A percentile compares a stretch with the other conserved stretches of the same genome.
Conservation (phyloP, 1,140 invertebrate species). For the Drosophila pachea region DNA sequence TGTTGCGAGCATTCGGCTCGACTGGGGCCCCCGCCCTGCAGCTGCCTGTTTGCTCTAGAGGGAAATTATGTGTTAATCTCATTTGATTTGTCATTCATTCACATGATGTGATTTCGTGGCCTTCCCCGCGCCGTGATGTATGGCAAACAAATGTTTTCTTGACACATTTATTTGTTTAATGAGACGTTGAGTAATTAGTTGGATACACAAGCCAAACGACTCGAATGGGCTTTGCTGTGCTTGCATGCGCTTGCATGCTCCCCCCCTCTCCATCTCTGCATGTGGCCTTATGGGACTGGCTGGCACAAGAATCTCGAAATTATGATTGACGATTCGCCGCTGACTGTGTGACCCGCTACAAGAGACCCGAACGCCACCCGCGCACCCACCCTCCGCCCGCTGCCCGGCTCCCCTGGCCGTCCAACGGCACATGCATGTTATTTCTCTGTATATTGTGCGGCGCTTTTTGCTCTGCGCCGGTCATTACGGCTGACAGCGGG, state of each 20-base stretch:
- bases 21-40: too few relatives aligned
- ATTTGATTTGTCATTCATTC: constrained; percentile 73
- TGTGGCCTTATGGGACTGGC: neutral
- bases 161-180: constrained; percentile 77
- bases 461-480: constrained; percentile 64
- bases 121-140: constrained; percentile 59
- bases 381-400: neutral
- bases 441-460: constrained; percentile 52
- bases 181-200: constrained; percentile 75
- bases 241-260: neutral
- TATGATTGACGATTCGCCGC: constrained; percentile 71
- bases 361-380: constrained; percentile 5
- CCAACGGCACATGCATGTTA: constrained; percentile 37
- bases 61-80: constrained; percentile 72
- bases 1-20: too few relatives aligned
- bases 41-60: too few relatives aligned
- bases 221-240: constrained; percentile 23
- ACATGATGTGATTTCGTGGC: constrained; percentile 68
- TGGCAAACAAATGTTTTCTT: constrained; percentile 72
- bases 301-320: constrained; percentile 64
- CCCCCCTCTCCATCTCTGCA: too few relatives aligned
- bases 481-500: constrained; percentile 72
- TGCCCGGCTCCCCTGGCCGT: neutral
- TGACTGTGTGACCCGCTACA: constrained; percentile 69
- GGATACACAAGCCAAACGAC: constrained; percentile 56